Conservation (phyloP, 2,888 invertebrate genomes). For the Brachyptera risi region DNA sequence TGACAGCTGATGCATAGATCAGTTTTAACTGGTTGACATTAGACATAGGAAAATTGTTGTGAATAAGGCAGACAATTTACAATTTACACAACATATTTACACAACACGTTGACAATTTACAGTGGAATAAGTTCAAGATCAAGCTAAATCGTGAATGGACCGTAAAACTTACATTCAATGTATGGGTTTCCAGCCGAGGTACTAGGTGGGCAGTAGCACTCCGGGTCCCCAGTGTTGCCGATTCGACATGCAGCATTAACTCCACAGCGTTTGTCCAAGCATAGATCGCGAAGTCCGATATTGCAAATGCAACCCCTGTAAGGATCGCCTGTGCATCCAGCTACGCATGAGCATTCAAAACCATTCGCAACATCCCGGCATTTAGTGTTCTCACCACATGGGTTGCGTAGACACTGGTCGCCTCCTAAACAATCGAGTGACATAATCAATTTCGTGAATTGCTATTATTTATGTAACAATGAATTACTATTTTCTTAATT, state of each 20-base stretch:
- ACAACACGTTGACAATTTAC: too few relatives aligned
- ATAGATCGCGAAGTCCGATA: constrained; percentile 61
- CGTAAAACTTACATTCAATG: constrained; percentile 82
- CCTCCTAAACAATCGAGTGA: constrained; percentile 51
- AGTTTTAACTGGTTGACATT: too few relatives aligned
- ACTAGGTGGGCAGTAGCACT: constrained; percentile 80
- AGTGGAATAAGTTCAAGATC: too few relatives aligned
- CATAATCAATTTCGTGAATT: too few relatives aligned
- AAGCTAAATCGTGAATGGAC: too few relatives aligned
- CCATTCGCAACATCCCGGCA: constrained; percentile 74
- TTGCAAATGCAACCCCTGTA: constrained; percentile 76
- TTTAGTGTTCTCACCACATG: constrained; percentile 79
- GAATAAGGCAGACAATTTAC: too few relatives aligned
- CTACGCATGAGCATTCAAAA: constrained; percentile 75
- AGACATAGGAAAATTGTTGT: too few relatives aligned
- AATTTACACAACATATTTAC: too few relatives aligned
- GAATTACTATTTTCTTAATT: too few relatives aligned
- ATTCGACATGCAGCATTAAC: constrained; percentile 76
- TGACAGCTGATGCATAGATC: too few relatives aligned
- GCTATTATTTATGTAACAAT: too few relatives aligned
- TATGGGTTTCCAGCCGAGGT: constrained; percentile 82
- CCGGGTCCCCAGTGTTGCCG: constrained; percentile 57
- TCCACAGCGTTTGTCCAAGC: constrained; percentile 75
- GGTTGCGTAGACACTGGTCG: constrained; percentile 72
- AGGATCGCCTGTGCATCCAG: constrained; percentile 78